Conservation (phyloP, 2,888 invertebrate genomes). For the Seira ritae region DNA sequence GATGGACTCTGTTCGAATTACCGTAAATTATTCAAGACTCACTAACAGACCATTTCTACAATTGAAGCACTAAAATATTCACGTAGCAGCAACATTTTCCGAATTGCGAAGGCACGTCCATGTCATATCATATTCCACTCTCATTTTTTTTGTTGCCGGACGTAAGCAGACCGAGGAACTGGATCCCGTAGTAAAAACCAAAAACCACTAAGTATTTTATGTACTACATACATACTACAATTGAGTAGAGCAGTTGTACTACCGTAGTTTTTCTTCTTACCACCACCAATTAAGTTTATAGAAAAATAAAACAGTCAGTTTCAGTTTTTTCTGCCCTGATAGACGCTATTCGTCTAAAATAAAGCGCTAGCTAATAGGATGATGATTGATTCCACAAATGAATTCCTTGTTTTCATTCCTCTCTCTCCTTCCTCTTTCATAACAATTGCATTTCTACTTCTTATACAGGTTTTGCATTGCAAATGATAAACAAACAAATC, state of each 20-base stretch:
- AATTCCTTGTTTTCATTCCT: neutral
- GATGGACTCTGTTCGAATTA: no score
- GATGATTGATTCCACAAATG: neutral
- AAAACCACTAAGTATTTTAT: no score
- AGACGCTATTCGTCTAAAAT: no score
- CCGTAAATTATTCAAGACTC: conserved; percentile 13
- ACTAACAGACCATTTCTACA: conserved; percentile 1
- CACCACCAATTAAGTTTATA: no score
- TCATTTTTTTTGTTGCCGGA: neutral
- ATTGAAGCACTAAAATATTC: neutral
- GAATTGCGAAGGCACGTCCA: neutral
- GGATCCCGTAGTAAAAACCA: neutral
- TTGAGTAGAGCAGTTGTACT: no score
- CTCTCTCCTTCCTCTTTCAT: neutral
- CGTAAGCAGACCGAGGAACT: neutral
- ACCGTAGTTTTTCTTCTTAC: neutral
- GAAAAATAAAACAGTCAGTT: no score
- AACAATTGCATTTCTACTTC: neutral
- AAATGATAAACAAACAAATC: neutral
- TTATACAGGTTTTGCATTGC: neutral
- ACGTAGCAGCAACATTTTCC: conserved; percentile 6
- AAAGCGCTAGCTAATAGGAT: no score
- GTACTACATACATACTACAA: no score
- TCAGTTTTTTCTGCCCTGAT: no score
- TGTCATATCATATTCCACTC: conserved; percentile 15